These are phyloP conservation scores for Cheilosia vernalis DNA, from an alignment of 2,888 invertebrate species.

Conservation along the genomic window DNA sequence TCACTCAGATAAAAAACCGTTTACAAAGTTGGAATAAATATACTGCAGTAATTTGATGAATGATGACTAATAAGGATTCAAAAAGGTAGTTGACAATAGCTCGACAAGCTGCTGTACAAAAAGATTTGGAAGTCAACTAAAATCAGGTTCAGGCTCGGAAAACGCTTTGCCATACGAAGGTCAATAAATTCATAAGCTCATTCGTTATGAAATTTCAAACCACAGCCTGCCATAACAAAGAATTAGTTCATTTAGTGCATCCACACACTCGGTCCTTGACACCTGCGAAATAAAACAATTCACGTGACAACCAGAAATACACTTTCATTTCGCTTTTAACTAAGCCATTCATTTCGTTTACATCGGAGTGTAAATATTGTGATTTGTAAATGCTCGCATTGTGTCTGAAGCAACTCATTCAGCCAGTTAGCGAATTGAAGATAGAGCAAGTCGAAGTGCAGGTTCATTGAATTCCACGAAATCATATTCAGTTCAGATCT, in stretches of 20 bases:
- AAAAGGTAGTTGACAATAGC: no score
- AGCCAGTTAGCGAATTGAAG: neutral
- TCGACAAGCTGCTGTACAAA: no score
- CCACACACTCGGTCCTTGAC: slow-evolving; percentile 7
- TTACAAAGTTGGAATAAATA: no score
- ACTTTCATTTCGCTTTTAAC: slow-evolving; percentile 16
- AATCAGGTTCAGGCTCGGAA: no score
- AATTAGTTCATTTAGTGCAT: slow-evolving; percentile 13
- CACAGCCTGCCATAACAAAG: neutral
- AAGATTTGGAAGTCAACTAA: no score
- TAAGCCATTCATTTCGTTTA: slow-evolving; percentile 30
- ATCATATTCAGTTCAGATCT: neutral
- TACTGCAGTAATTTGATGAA: no score
- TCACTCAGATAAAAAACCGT: no score
- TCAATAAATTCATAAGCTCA: neutral
- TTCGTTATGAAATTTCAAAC: neutral
- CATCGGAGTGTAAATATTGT: slow-evolving; percentile 13
- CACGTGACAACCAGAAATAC: slow-evolving; percentile 15
- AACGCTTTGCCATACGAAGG: neutral
- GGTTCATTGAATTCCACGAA: slow-evolving; percentile 35
- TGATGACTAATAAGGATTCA: no score
- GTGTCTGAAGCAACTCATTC: neutral
- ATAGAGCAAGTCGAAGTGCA: neutral
- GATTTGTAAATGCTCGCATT: neutral
- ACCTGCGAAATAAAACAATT: neutral